A percentile compares a stretch with the other conserved stretches of the same genome.
Evolutionary conservation across 2,113 vertebrate genomes (phyloP).

Genomic region (Dipodomys spectabilis): DNA sequence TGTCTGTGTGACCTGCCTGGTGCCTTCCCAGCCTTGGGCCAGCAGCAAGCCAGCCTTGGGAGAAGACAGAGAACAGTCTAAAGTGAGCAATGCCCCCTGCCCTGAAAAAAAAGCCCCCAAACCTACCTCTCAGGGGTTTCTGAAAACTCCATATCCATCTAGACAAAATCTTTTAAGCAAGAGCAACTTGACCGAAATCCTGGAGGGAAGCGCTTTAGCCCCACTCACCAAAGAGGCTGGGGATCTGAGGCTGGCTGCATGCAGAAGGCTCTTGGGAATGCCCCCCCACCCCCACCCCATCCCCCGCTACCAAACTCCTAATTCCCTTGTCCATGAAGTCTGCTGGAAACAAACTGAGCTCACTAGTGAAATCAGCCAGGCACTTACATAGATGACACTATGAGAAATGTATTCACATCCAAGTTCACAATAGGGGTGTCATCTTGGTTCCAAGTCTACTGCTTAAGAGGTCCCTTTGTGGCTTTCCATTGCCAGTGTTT

Average conservation of each 20-base stretch:
- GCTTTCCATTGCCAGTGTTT: neutral
- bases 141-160: neutral
- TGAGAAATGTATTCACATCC: neutral
- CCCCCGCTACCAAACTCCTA: no score
- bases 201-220: no score
- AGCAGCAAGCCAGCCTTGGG: neutral
- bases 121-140: neutral
- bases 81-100: neutral
- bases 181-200: neutral
- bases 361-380: no score
- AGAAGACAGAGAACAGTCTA: neutral
- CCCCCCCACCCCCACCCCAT: no score
- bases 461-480: neutral
- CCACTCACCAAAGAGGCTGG: neutral
- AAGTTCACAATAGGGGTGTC: neutral
- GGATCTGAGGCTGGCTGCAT: neutral
- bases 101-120: neutral
- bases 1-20: neutral
- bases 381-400: neutral
- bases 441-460: neutral
- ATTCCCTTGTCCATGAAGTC: neutral
- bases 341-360: neutral
- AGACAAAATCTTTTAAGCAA: neutral
- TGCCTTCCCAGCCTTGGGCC: neutral
- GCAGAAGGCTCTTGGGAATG: neutral